Evolutionary conservation across 2,888 invertebrate genomes (phyloP), one percentile per base, ranked within the genome.

Genomic region (Biston stratarius): DNA sequence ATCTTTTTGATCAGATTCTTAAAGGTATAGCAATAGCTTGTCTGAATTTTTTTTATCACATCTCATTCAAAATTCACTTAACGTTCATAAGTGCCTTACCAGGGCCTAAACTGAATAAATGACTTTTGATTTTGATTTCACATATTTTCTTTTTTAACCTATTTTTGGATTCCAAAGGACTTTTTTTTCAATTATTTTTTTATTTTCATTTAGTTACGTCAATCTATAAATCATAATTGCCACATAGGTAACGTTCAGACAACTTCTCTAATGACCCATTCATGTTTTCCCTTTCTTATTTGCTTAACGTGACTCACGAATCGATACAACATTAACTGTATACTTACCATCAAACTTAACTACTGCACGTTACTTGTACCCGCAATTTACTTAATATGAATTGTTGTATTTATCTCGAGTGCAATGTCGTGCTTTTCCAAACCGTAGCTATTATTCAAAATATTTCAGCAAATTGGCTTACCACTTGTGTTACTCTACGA

Each of bases 231-330:
- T 87, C 84, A 85, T 82, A 78, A 83, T 84, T 81, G 77, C 44
- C 67, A 51, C 74, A 62, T 77, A 83, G 82, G 84, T 84, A 85
- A 78, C 24, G 79, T 80, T 86, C 80, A 82, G 74, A 77, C 77
- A 75, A 81, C 82, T 80, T 80, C 81, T 83, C 82, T 88, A 88
- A 89, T 85, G 89, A 85, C 75, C 88, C 85, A 90, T 90, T 90
- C 88, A 90, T 83, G 83, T 79, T 76, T 78, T 82, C 77, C 24
- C 80, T 83, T 83, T 83, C 83, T 83, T 82, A 77, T 73, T 74
- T 74, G 72, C 69, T 73, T 68, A 72, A 74, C 84, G 83, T 85
- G 87, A 86, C 77, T 86, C 89, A 87, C 84, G 84, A 83, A 74
- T 78, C 69, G 72, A 73, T 61, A 61, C 76, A 62, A 73, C 67